Conservation (phyloP, 2,888 invertebrate species). For the Periphyllus acericola region DNA sequence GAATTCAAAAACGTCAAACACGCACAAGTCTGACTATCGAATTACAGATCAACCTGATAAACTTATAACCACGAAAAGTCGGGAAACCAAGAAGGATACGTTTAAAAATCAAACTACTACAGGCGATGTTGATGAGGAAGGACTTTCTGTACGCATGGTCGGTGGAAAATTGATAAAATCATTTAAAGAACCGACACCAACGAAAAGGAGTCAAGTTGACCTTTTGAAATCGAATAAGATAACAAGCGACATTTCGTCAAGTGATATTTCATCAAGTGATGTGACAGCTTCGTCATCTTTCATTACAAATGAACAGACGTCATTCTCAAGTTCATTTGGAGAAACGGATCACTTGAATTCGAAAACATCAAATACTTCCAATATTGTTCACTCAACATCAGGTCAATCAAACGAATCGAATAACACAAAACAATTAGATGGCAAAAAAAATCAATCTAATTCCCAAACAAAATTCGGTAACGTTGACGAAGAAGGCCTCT, state of each 20-base stretch:
- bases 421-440: background rate
- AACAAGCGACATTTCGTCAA: background rate
- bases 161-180: conserved; percentile 64
- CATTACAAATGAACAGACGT: conserved; percentile 12
- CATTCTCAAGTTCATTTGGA: conserved; percentile 12
- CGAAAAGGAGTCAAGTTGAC: background rate
- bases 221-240: background rate
- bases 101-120: background rate
- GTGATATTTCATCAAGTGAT: conserved; percentile 17
- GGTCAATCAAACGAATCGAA: background rate
- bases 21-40: background rate
- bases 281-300: background rate
- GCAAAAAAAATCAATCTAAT: background rate
- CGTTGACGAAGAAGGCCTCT: conserved; percentile 4
- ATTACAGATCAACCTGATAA: background rate
- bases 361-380: background rate
- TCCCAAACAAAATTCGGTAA: background rate
- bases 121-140: background rate
- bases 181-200: conserved; percentile 15
- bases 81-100: background rate
- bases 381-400: background rate
- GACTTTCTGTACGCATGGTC: conserved; percentile 63
- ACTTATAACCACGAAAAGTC: background rate
- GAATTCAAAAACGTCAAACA: background rate
- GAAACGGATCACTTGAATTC: background rate